Evolutionary conservation across 2,113 vertebrate genomes (phyloP).

Genomic region (Thamnophis sirtalis): DNA sequence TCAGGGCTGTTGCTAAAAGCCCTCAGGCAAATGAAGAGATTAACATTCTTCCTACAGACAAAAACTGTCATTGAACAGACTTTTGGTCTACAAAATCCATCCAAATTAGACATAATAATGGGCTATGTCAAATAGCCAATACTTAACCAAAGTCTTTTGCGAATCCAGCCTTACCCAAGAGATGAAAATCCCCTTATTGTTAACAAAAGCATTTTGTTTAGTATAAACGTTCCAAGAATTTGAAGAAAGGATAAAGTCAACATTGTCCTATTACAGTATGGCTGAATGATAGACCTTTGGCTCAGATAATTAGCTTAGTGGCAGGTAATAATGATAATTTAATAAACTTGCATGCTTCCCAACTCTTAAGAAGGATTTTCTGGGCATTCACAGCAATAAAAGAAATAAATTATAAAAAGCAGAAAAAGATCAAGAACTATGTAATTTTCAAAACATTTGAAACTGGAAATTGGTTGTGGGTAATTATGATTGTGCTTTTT

Average conservation of each 20-base stretch:
- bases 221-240: not conserved
- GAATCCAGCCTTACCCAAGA: conserved; percentile 36
- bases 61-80: conserved; percentile 47
- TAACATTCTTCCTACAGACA: conserved; percentile 48
- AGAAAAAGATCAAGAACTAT: conserved; percentile 11
- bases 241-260: conserved; percentile 30
- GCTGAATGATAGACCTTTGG: not conserved
- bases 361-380: not conserved
- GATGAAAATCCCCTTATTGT: conserved; percentile 12
- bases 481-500: not conserved
- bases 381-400: not conserved
- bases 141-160: conserved; percentile 31
- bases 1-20: conserved; percentile 8
- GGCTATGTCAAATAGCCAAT: conserved; percentile 39
- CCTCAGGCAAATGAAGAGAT: conserved; percentile 58
- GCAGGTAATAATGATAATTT: conserved; percentile 2
- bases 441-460: conserved; percentile 19
- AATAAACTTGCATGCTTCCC: not conserved
- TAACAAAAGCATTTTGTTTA: conserved; percentile 28
- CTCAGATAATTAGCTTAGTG: not conserved
- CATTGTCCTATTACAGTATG: not conserved
- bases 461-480: conserved; percentile 15
- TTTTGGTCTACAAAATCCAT: conserved; percentile 34
- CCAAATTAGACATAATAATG: conserved; percentile 55
- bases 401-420: not conserved